Base-by-base conservation (phyloP, 2,797 vertebrate genomes). In the Harpagifer antarcticus region DNA sequence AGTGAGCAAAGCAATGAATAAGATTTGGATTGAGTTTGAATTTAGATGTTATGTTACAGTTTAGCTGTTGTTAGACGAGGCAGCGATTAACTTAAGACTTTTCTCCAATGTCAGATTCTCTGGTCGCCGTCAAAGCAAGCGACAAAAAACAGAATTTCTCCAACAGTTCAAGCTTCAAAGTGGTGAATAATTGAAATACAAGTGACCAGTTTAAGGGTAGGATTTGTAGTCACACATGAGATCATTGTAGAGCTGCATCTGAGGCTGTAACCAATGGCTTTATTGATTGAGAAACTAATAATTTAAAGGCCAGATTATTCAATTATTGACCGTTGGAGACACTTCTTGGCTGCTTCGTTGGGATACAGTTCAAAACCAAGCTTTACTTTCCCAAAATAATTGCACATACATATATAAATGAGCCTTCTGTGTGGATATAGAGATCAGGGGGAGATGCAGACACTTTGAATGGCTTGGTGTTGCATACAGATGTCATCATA, bases 401-500 rank as follows among this genome's bases (percentile, higher is more conserved):
- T 63, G 44, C 14, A 23, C 16, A 33, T 68, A 12, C 31, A 49
- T 52, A 40, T 44, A 60, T 10, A 56, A 56, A 64, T 27, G 9
- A 33, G 33, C 23, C 13, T 5, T 5, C 37, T 4, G 40, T 27
- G 60, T 15, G 10, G 45, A 53, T 23, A 9, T 5, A 2, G 47
- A 57, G 45, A 67, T 59, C 48, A 61, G 63, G 11, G 27, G 15
- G 17, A 54, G 54, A 72, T 56, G 13, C 5, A 33, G 42, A 42
- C 47, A 43, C 55, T 66, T n/a, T 71, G 61, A 76, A 63, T 74
- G 71, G 42, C 44, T 19, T 1, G 20, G 8, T 48, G 9, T 90
- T 89, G 62, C 84, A 80, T 77, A 56, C 47, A 64, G 76, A 83
- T 88, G 83, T 89, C 87, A 83, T 89, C 82, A 89, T 80, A 59